Evolutionary conservation across 2,797 vertebrate genomes (phyloP).

Genomic region (Scyliorhinus canicula): DNA sequence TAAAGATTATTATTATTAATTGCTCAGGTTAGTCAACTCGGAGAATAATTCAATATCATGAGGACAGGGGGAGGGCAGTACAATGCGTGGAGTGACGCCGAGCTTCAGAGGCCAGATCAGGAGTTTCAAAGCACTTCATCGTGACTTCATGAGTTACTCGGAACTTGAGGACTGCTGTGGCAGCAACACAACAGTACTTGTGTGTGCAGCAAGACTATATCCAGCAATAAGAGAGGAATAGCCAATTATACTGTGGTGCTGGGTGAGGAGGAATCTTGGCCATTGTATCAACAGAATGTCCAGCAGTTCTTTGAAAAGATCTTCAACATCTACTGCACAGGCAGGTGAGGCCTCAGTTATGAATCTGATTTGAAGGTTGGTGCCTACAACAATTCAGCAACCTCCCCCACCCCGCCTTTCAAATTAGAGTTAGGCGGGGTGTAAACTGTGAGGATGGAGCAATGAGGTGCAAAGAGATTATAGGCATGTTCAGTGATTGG

Average conservation of each 20-base stretch:
- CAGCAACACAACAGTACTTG: neutral
- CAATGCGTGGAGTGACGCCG: neutral
- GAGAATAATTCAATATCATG: neutral
- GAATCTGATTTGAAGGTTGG: neutral
- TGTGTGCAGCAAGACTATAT: neutral
- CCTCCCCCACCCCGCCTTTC: no score
- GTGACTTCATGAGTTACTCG: neutral
- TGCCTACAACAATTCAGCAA: neutral
- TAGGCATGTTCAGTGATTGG: neutral
- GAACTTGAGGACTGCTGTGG: neutral
- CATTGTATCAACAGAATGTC: neutral
- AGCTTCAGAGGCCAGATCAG: neutral
- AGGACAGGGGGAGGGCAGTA: neutral
- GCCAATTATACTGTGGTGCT: neutral
- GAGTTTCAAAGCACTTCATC: neutral
- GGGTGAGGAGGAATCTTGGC: neutral
- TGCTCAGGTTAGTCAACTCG: neutral
- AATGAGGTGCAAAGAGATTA: neutral
- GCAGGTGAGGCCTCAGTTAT: neutral
- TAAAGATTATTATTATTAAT: no score
- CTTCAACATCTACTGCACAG: neutral
- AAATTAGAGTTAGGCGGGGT: neutral
- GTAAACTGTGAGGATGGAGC: neutral
- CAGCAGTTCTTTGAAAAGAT: neutral
- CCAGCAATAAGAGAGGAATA: neutral